These are phyloP conservation scores for Alectoris magna DNA, from an alignment of 2,797 vertebrate genomes.

Conservation along the genomic window DNA sequence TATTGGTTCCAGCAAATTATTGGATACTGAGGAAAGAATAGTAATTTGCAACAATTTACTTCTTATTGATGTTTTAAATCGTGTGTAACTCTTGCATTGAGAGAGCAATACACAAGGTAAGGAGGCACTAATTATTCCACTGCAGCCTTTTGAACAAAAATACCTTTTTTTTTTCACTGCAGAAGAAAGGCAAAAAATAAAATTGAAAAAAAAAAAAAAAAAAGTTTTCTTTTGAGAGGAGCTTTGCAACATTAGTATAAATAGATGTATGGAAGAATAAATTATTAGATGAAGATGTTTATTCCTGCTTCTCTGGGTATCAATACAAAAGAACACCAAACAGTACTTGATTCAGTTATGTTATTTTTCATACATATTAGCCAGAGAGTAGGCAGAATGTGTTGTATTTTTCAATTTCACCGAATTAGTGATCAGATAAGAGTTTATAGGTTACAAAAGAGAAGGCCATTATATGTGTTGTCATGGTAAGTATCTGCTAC, in stretches of 20 bases:
- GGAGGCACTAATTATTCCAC: slow-evolving; percentile 62
- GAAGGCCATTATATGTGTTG: neutral
- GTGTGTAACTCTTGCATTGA: slow-evolving; percentile 44
- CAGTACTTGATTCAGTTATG: neutral
- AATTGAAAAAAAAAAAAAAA: neutral
- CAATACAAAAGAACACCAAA: neutral
- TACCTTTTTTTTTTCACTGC: neutral
- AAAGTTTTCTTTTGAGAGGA: slow-evolving; percentile 30
- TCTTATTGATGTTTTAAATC: slow-evolving; percentile 74
- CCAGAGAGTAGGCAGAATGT: neutral
- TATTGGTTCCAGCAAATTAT: slow-evolving; percentile 69
- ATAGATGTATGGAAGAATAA: neutral
- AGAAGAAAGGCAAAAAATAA: slow-evolving; percentile 5
- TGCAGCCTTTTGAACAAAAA: slow-evolving; percentile 47
- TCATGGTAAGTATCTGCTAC: neutral
- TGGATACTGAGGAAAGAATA: slow-evolving; percentile 58
- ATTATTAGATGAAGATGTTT: neutral
- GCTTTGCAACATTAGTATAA: slow-evolving; percentile 10
- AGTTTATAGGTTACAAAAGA: neutral
- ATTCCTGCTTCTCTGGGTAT: neutral
- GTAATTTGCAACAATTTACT: slow-evolving; percentile 69
- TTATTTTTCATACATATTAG: neutral
- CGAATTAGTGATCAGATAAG: neutral
- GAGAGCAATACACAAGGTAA: slow-evolving; percentile 59
- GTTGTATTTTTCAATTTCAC: neutral